Evolutionary conservation across 2,888 invertebrate species (phyloP), one percentile per base, ranked within the genome.

Genomic region (Thereva nobilitata): DNA sequence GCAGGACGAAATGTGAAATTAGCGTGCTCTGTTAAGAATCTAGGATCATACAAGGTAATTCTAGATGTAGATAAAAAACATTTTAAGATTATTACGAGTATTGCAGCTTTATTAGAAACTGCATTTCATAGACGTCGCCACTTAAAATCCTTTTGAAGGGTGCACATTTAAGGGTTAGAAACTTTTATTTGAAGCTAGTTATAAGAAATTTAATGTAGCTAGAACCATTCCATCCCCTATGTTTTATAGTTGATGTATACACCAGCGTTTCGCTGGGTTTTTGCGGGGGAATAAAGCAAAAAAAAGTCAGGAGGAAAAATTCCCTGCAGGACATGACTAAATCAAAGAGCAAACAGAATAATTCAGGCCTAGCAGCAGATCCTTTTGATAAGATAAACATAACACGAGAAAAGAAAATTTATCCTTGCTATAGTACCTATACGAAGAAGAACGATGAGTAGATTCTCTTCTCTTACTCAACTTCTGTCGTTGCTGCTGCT

Each of bases 1-100:
- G 82, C 82, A 70, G 81, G 81, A 69, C 75, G 81, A 67, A 81
- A 81, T 73, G 79, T 81, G 55, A 82, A 80, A 75, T 75, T 81
- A 73, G 80, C 81, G 59, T 81, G 81, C 69, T 81, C 81, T 47
- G 81, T 81, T 54, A 81, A 81, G 75, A 81, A 81, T 76, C 75
- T 81, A 10, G 81, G 81, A 71, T 77, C 81, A 38, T 81, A 80
- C 68, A 81, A 81, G 79, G 81, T 81, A 74, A 78, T 76, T 70
- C 65, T 63, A 71, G 67, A 23, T 23, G 61, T 57, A 56, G 12
- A 41, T 49, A 37, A 47, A 56, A 66, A 50, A 50, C n/a, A n/a
- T 41, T 57, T 57, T 66, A 57, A 66, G 50, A 57, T 66, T 41
- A 66, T 40, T 40, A 40, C 66, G 57, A 66, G 56, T 66, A 23